A percentile compares a stretch with the other conserved stretches of the same genome.
These are phyloP conservation scores for Umimayanthus chanpuru DNA, from an alignment of 92 coral and sea anemone genomes.

Conservation along the genomic window DNA sequence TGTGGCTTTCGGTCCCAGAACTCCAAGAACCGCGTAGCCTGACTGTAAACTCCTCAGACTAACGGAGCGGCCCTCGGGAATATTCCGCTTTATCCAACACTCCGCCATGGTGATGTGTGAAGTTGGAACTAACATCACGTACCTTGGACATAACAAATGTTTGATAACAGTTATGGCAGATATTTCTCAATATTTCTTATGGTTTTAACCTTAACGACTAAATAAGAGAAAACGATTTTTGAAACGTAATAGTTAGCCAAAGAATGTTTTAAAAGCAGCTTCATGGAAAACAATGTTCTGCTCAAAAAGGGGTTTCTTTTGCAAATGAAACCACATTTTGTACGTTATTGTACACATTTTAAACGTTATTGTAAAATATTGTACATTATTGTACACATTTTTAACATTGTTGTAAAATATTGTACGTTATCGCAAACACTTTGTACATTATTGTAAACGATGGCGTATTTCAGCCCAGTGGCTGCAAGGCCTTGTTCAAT, in stretches of 20 bases:
- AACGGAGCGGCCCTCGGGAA: conserved; percentile 59
- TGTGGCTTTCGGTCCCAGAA: conserved; percentile 76
- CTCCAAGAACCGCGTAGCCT: conserved; percentile 70
- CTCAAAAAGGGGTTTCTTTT: too few relatives aligned
- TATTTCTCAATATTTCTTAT: not conserved
- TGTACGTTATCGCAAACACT: too few relatives aligned
- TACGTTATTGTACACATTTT: not conserved
- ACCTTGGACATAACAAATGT: conserved; percentile 30
- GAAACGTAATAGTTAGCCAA: not conserved
- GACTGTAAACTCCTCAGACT: conserved; percentile 66
- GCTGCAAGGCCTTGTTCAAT: too few relatives aligned
- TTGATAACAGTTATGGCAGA: not conserved
- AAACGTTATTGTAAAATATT: too few relatives aligned
- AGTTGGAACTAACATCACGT: conserved; percentile 56
- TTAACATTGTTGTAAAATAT: too few relatives aligned
- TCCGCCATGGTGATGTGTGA: conserved; percentile 66
- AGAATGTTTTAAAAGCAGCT: too few relatives aligned
- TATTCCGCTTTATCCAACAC: conserved; percentile 67
- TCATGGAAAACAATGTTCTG: too few relatives aligned
- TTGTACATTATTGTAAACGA: too few relatives aligned
- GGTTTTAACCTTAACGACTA: not conserved
- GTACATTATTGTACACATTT: too few relatives aligned
- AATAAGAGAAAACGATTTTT: too few relatives aligned
- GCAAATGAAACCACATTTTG: not conserved
- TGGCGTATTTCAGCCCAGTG: too few relatives aligned